Evolutionary conservation across 2,797 vertebrate species (phyloP), one percentile per base, ranked within the genome.

Genomic region (Anniella stebbinsi): DNA sequence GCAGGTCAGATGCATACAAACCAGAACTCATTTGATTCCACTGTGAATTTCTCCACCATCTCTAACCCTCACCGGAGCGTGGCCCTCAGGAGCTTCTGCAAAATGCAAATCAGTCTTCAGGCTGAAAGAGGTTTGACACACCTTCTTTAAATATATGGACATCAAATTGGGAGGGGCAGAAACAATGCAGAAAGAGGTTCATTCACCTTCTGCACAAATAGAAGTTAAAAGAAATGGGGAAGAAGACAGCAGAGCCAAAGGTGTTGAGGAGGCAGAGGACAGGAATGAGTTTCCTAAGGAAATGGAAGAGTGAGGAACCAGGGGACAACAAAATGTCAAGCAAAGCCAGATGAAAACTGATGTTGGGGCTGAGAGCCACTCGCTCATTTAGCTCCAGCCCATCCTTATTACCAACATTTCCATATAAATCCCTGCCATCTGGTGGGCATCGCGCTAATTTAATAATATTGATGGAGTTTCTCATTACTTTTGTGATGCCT

Each of bases 401-500:
- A 60, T 80, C 33, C 57, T 80, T 60, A 60, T n/a, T 36, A 3
- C 51, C 54, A 80, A 60, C 17, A 60, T 80, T 80, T 80, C 78
- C 78, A 57, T 36, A 57, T n/a, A 80, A 25, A 57, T 80, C n/a
- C 33, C 54, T 54, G 60, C 78, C 78, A 80, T 80, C 78, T 80
- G 78, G 54, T 80, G 54, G 54, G 33, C 54, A n/a, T 80, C 54
- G 60, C 33, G n/a, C 78, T 80, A 80, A 80, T 80, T 80, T 57
- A 80, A 80, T 80, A 80, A 80, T 60, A 57, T 63, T 60, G 54
- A 80, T 80, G 45, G 54, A 80, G 78, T 36, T 80, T 60, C 54
- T 80, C 54, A 60, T 80, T 80, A 80, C 57, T 54, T 54, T 80
- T 36, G 78, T 60, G 78, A 80, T 80, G 78, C 78, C 48, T n/a